A percentile compares a stretch with the other conserved stretches of the same genome.
Conservation (phyloP, 2,888 invertebrate species). For the Andricus quercusramuli region DNA sequence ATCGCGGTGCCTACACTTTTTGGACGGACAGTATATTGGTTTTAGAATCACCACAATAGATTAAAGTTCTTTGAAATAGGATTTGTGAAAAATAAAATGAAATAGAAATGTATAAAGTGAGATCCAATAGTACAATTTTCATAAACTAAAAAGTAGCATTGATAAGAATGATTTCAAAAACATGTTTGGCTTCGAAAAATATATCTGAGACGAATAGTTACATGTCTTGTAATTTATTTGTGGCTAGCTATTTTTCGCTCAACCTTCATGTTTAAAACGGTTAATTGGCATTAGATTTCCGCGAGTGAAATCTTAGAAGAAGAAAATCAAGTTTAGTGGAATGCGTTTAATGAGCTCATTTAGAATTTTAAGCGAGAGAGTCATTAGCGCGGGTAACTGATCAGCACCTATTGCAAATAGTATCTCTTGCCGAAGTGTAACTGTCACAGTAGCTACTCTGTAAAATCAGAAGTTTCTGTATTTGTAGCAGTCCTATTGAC, state of each 20-base stretch:
- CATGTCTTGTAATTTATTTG: neutral
- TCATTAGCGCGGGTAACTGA: neutral
- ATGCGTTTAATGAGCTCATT: neutral
- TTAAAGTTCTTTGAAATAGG: too few species aligned
- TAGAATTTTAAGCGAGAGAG: neutral
- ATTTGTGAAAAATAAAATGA: too few species aligned
- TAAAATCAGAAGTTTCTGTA: neutral
- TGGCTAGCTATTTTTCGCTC: neutral
- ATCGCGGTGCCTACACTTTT: too few species aligned
- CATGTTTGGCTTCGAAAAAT: neutral
- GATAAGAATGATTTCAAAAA: neutral
- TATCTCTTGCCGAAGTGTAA: neutral
- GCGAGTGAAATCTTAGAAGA: neutral
- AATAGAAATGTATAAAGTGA: too few species aligned
- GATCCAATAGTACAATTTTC: too few species aligned
- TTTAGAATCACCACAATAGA: too few species aligned
- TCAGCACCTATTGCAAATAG: neutral
- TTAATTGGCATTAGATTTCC: constrained; percentile 8
- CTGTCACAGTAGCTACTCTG: neutral
- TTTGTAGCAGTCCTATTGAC: neutral
- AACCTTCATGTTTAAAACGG: neutral
- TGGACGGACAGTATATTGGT: too few species aligned
- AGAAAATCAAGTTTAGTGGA: neutral
- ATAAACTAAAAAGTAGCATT: too few species aligned
- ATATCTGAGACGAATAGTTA: neutral